These are phyloP conservation scores for Epirrhoe tristata DNA, from an alignment of 2,888 invertebrate species.

Conservation along the genomic window DNA sequence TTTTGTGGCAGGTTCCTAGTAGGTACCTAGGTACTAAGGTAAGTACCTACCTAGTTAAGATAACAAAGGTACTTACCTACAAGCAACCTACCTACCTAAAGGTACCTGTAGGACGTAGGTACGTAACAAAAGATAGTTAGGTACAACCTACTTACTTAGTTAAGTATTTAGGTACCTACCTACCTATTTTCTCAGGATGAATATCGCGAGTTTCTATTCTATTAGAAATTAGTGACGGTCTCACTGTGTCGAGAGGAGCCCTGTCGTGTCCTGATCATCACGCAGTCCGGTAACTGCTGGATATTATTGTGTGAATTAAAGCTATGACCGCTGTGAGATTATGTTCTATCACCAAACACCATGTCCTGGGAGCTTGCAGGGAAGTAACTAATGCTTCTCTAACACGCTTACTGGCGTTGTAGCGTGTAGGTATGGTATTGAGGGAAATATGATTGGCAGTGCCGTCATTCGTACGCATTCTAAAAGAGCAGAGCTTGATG, in stretches of 20 bases:
- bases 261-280: slow-evolving; percentile 40
- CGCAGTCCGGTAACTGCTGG: slow-evolving; percentile 33
- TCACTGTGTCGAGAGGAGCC: slow-evolving; percentile 20
- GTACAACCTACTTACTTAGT: no score
- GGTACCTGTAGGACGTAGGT: no score
- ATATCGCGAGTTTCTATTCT: not conserved
- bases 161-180: no score
- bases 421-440: not conserved
- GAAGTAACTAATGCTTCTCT: slow-evolving; percentile 17
- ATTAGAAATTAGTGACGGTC: not conserved
- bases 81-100: not conserved
- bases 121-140: not conserved
- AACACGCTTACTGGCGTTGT: slow-evolving; percentile 9
- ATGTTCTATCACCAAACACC: slow-evolving; percentile 23
- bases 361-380: slow-evolving; percentile 15
- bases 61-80: no score
- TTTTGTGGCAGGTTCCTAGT: no score
- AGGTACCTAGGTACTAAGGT: no score
- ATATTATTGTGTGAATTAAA: slow-evolving; percentile 31
- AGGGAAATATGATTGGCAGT: not conserved
- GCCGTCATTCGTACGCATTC: no score
- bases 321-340: slow-evolving; percentile 22
- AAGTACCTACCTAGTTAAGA: no score
- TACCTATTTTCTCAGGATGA: no score
- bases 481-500: no score